Evolutionary conservation across 1,140 invertebrate genomes (phyloP), one percentile per base, ranked within the genome.

Genomic region (Anoplolepis gracilipes): DNA sequence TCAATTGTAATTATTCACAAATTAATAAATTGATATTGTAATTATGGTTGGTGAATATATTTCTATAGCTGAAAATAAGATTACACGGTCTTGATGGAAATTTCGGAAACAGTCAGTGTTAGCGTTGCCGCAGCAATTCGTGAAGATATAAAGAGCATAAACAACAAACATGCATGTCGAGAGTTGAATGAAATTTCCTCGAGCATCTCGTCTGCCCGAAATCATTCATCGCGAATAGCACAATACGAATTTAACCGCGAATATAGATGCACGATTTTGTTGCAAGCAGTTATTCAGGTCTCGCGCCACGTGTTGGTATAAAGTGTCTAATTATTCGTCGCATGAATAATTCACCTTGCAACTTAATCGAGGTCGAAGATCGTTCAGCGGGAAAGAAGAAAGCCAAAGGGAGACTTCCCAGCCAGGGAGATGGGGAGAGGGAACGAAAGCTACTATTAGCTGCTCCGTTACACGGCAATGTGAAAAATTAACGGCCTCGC

Each of bases 311-410:
- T 30, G 39, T 70, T 30, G 55, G 78, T 84, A 87, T 88, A 90
- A 91, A 85, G 85, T 69, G 87, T 65, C 90, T 91, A 90, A 91
- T 91, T 91, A 91, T 91, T 90, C 90, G 79, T 22, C 13, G 61
- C 84, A 91, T 91, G 90, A 91, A 91, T 91, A 86, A 91, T 91
- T 91, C 90, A 91, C 49, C 53, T 84, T 69, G 85, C 88, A 79
- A 88, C 78, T 82, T 85, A 65, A 82, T 49, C 89, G 72, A 61
- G 62, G 61, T 57, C 69, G 75, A 81, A 88, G 87, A 87, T 53
- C 59, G 49, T 70, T 57, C 36, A 16, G 30, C 8, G 55, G 19
- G 11, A 25, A 87, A 57, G 67, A 82, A 75, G 76, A 72, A 42
- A 70, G 64, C 53, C 49, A 46, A 28, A 10, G 10, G 39, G 28